These are phyloP conservation scores for Drosophila nigritarsus DNA, from an alignment of 2,888 invertebrate species.

Conservation along the genomic window DNA sequence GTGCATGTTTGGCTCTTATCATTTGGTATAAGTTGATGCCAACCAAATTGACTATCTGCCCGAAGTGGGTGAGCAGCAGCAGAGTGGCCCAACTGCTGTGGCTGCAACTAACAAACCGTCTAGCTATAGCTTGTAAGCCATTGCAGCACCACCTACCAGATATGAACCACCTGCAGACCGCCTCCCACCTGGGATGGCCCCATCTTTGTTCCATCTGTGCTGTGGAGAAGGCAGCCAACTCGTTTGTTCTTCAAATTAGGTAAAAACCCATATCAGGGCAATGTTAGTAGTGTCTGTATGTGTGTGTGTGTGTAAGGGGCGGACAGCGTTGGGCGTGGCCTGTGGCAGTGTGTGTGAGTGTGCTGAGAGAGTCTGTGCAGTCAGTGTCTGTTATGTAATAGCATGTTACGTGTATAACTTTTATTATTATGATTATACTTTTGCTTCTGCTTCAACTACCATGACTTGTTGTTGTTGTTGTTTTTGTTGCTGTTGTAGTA, in stretches of 20 bases:
- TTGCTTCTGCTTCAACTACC: constrained; percentile 57
- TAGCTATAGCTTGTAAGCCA: neutral
- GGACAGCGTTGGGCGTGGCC: constrained; percentile 30
- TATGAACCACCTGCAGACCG: neutral
- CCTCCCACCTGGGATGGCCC: neutral
- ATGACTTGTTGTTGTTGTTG: constrained; percentile 27
- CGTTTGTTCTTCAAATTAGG: constrained; percentile 68
- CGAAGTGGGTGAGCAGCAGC: constrained; percentile 27
- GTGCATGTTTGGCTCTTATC: constrained; percentile 42
- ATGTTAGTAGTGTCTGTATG: constrained; percentile 17
- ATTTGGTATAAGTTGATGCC: constrained; percentile 28
- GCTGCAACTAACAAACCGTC: constrained; percentile 16
- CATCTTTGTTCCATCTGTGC: neutral
- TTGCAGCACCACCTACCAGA: neutral
- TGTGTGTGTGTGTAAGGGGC: constrained; percentile 19
- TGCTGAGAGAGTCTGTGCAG: constrained; percentile 38
- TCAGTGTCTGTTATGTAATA: constrained; percentile 74
- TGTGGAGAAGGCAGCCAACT: constrained; percentile 12
- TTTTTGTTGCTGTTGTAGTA: constrained; percentile 6
- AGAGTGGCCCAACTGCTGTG: constrained; percentile 10
- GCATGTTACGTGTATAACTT: constrained; percentile 80
- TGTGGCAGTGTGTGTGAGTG: constrained; percentile 21
- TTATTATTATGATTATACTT: constrained; percentile 78
- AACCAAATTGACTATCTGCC: constrained; percentile 40
- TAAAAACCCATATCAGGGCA: constrained; percentile 64